Evolutionary conservation across 2,888 invertebrate species (phyloP), one percentile per base, ranked within the genome.

Genomic region (Isoperla grammatica): DNA sequence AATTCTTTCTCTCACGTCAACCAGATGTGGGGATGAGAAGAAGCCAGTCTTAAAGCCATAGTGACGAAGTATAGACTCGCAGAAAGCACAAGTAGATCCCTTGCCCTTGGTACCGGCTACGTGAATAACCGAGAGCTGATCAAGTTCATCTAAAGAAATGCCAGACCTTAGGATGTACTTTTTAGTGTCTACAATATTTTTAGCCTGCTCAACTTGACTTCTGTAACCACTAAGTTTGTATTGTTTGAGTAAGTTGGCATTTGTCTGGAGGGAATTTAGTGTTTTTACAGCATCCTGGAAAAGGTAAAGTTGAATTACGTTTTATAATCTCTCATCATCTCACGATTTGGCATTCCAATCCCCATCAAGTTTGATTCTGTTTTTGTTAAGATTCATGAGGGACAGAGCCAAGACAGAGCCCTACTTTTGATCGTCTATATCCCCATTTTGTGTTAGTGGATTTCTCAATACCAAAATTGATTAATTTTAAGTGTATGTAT

Each of bases 101-200:
- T 99, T 99, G 56, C 98, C 99, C 77, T 99, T 99, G 1, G 98
- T 98, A 9, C 99, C 99, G 61, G 94, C 85, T 5, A 99, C 87
- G 78, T 99, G 99, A 69, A 99, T 94, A 43, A 95, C 83, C 57
- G 91, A 87, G 15, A 96, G 72, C 57, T 79, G 76, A 68, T 90
- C 87, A 58, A 95, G 72, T 63, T 84, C 81, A 1, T 84, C 76
- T 17, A 85, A 63, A 1, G 78, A 73, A 2, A 90, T 71, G 17
- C 89, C 90, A 39, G 81, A 81, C 62, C 87, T 81, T 55, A 68
- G 65, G 56, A 87, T 72, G 73, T 82, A 88, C 63, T 81, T 81
- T 13, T 62, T 60, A 5, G 69, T 69, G 22, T 65, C 62, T 13
- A 63, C 56, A 11, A 71, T 60, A 59, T 68, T 70, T 29, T 59